A percentile compares a stretch with the other conserved stretches of the same genome.
Conservation (phyloP, 1,140 invertebrate genomes). For the Littorina saxatilis region DNA sequence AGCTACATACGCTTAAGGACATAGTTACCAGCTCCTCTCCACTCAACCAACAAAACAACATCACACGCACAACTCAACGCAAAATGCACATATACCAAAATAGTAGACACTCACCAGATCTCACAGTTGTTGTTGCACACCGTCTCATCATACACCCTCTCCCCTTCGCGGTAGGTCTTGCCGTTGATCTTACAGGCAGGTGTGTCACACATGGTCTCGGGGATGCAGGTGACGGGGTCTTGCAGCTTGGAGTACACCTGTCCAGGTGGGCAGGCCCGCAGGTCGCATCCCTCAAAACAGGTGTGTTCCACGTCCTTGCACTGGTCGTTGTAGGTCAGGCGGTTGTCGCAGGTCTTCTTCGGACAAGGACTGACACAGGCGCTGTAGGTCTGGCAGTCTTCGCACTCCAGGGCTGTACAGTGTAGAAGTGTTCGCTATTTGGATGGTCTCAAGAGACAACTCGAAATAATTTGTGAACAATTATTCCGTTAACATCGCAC, state of each 20-base stretch:
- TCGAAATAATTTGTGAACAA: too few relatives aligned
- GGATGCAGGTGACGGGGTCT: conserved; percentile 83
- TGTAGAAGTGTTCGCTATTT: too few relatives aligned
- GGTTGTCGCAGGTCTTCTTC: conserved; percentile 87
- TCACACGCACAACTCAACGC: too few relatives aligned
- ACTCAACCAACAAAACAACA: too few relatives aligned
- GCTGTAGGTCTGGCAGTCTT: conserved; percentile 87
- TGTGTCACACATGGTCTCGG: conserved; percentile 82
- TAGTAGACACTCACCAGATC: conserved; percentile 79
- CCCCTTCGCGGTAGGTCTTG: conserved; percentile 84
- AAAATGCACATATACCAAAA: too few relatives aligned
- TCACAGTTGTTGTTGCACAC: conserved; percentile 82
- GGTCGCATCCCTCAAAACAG: conserved; percentile 79
- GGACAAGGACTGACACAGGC: conserved; percentile 89
- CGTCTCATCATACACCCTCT: conserved; percentile 80
- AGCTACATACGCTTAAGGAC: too few relatives aligned
- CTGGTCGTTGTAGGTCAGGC: conserved; percentile 80
- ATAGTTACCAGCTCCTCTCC: too few relatives aligned
- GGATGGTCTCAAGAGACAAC: too few relatives aligned
- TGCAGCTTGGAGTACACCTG: conserved; percentile 84
- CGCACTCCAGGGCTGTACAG: conserved; percentile 88
- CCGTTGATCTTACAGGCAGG: conserved; percentile 83
- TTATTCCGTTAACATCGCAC: too few relatives aligned
- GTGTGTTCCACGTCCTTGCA: conserved; percentile 80
- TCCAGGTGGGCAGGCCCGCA: conserved; percentile 82